phyloP scores from a whole-genome alignment of 2,888 invertebrate species.

The Rotaria socialis region DNA sequence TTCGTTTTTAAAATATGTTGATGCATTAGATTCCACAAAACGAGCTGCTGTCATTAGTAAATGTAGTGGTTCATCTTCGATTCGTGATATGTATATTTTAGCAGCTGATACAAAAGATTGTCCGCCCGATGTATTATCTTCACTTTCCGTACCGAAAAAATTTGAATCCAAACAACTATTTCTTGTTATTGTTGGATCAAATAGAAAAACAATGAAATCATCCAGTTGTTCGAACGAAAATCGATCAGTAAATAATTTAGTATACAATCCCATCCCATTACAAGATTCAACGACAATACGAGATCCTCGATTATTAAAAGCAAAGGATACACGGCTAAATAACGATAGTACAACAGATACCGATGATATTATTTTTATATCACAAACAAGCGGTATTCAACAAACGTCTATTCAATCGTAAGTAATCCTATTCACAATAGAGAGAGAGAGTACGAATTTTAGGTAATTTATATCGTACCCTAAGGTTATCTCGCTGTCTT shows the following conservation, averaged over 20 bases:
- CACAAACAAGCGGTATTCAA: neutral
- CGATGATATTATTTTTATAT: neutral
- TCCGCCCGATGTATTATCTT: neutral
- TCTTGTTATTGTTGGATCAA: neutral
- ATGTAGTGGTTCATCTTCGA: neutral
- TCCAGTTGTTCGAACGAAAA: neutral
- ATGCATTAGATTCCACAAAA: neutral
- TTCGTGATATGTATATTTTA: constrained; percentile 28
- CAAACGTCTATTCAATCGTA: neutral
- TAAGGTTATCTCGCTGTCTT: no score
- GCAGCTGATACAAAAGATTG: neutral
- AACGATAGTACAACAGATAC: neutral
- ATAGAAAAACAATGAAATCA: neutral
- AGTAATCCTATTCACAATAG: neutral
- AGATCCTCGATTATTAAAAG: neutral
- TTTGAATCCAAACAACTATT: neutral
- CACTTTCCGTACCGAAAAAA: neutral
- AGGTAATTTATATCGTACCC: no score
- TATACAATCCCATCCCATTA: neutral
- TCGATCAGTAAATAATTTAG: neutral
- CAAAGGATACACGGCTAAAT: neutral
- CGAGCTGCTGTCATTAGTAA: constrained; percentile 12
- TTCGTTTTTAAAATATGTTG: neutral
- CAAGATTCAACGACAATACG: neutral
- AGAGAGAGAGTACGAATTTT: no score